A percentile compares a stretch with the other conserved stretches of the same genome.
Conservation (phyloP, 2,797 vertebrate species). For the Salarias fasciatus region DNA sequence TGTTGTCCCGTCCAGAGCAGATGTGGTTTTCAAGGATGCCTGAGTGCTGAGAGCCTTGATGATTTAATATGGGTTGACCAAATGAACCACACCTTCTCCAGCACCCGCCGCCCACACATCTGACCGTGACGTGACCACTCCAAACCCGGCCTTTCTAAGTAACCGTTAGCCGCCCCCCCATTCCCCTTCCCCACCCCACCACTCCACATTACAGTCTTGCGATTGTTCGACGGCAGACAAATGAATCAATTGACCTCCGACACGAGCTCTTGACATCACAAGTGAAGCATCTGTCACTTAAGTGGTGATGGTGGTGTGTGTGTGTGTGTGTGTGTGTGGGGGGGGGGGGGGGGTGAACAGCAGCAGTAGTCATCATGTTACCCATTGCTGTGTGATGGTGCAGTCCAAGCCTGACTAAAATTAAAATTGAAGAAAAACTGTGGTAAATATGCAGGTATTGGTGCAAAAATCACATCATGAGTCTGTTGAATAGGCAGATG, state of each 20-base stretch:
- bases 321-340: too few relatives aligned
- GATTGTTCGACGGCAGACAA: constrained; percentile 67
- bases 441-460: constrained; percentile 11
- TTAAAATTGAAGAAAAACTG: constrained; percentile 29
- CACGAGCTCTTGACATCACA: constrained; percentile 65
- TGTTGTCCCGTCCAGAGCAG: constrained; percentile 51
- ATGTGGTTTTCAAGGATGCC: constrained; percentile 77
- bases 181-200: constrained; percentile 16
- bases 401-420: constrained; percentile 41
- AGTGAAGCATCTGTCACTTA: constrained; percentile 73
- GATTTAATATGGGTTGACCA: constrained; percentile 82
- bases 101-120: constrained; percentile 49
- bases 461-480: constrained; percentile 26
- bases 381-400: constrained; percentile 32
- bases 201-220: constrained; percentile 22
- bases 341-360: too few relatives aligned
- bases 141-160: constrained; percentile 31
- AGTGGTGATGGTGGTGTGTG: background rate
- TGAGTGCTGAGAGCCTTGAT: constrained; percentile 73
- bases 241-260: constrained; percentile 78
- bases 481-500: constrained; percentile 3
- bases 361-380: constrained; percentile 51
- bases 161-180: background rate
- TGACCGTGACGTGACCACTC: constrained; percentile 58
- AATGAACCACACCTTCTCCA: constrained; percentile 77